These are phyloP conservation scores for Lacerta agilis DNA, from an alignment of 2,797 vertebrate species.

Conservation along the genomic window DNA sequence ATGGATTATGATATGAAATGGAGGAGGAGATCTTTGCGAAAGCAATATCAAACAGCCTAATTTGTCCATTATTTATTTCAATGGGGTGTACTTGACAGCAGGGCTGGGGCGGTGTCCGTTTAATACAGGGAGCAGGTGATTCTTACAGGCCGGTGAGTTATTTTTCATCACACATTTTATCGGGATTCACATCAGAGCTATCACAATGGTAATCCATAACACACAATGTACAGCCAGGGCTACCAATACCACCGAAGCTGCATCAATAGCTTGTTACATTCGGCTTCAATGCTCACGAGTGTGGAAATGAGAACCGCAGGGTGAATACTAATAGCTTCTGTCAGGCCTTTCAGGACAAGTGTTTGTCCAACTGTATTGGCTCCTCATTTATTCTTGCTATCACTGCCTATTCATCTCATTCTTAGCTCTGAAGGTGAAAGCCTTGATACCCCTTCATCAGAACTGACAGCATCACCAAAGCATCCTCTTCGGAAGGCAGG, in stretches of 20 bases:
- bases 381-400: slow-evolving; percentile 72
- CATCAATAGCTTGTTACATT: slow-evolving; percentile 49
- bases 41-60: background rate
- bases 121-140: slow-evolving; percentile 37
- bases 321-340: slow-evolving; percentile 71
- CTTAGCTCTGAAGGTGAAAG: slow-evolving; percentile 70
- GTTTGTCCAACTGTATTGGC: slow-evolving; percentile 63
- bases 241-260: slow-evolving; percentile 41
- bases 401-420: slow-evolving; percentile 65
- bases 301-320: slow-evolving; percentile 61
- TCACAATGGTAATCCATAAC: slow-evolving; percentile 56
- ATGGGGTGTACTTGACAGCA: slow-evolving; percentile 46
- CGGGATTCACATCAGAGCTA: slow-evolving; percentile 59
- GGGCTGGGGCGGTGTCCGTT: slow-evolving; percentile 21
- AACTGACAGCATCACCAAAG: slow-evolving; percentile 59
- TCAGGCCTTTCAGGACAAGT: slow-evolving; percentile 51
- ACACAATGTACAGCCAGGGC: slow-evolving; percentile 30
- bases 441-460: slow-evolving; percentile 69
- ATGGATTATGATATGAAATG: slow-evolving; percentile 48
- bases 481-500: slow-evolving; percentile 2
- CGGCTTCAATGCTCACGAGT: slow-evolving; percentile 48
- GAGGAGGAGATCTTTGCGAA: slow-evolving; percentile 3
- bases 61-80: slow-evolving; percentile 48
- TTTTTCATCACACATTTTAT: slow-evolving; percentile 54
- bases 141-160: slow-evolving; percentile 28